Percentiles rank a stretch among this genome's conserved stretches.
Evolutionary conservation across 2,797 vertebrate species (phyloP).

Genomic region (Danio jaintianensis): DNA sequence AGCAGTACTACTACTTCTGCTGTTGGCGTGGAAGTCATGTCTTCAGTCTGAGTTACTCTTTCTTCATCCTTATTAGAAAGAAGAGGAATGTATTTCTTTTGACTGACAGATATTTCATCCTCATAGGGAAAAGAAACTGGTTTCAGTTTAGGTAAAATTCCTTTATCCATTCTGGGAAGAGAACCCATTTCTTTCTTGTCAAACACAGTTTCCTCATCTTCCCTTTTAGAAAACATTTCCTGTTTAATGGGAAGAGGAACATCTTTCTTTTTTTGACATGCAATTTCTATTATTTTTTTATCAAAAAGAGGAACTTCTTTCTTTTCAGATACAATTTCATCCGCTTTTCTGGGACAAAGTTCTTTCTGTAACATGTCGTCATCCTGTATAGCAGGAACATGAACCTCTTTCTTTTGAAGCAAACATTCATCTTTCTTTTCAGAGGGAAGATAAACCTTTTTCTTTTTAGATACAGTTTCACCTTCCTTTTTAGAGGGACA

Average conservation of each 20-base stretch:
- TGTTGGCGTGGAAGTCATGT: too few relatives aligned
- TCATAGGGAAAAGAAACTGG: background rate
- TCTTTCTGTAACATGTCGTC: too few relatives aligned
- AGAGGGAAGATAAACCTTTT: background rate
- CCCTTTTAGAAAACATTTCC: background rate
- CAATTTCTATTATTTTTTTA: background rate
- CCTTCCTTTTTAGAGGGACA: background rate
- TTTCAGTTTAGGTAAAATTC: background rate
- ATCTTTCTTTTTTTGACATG: constrained; percentile 73
- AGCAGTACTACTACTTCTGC: background rate
- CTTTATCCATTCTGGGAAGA: background rate
- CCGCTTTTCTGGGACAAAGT: background rate
- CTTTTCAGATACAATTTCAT: background rate
- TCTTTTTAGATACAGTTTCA: background rate
- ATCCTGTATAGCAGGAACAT: too few relatives aligned
- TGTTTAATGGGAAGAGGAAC: background rate
- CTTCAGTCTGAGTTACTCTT: too few relatives aligned
- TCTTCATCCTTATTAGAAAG: background rate
- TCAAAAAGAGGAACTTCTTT: background rate
- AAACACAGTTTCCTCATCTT: background rate
- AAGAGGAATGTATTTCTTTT: background rate
- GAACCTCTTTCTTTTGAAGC: background rate
- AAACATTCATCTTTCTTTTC: background rate
- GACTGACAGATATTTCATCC: too few relatives aligned
- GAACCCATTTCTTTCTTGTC: background rate